Percentiles rank a stretch among this genome's conserved stretches.
Conservation (phyloP, 1,140 invertebrate species). For the Ostrea denselamellosa region DNA sequence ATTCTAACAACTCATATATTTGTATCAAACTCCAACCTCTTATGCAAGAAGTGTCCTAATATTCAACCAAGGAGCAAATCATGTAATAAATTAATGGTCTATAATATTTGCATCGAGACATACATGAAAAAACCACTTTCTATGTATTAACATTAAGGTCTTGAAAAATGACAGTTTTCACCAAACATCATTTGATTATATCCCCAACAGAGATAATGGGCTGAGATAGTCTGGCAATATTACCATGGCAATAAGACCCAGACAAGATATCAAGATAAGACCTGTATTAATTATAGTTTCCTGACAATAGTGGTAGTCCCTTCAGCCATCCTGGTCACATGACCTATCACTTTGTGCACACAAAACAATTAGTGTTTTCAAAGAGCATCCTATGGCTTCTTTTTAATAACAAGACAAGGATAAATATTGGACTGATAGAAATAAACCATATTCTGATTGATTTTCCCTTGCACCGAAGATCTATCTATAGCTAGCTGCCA, state of each 20-base stretch:
- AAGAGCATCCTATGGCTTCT: neutral
- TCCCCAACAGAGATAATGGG: neutral
- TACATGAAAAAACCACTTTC: too few relatives aligned
- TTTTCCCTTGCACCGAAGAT: neutral
- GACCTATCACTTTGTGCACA: constrained; percentile 1
- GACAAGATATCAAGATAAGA: constrained; percentile 22
- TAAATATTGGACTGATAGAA: constrained; percentile 26
- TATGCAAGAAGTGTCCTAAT: too few relatives aligned
- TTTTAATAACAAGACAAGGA: constrained; percentile 30
- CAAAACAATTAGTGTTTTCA: constrained; percentile 7
- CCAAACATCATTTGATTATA: neutral
- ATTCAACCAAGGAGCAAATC: too few relatives aligned
- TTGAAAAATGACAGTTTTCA: too few relatives aligned
- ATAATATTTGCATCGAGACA: too few relatives aligned
- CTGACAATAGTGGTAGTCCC: neutral
- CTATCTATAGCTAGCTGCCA: constrained; percentile 25
- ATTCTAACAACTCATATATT: too few relatives aligned
- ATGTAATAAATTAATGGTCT: too few relatives aligned
- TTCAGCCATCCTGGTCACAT: constrained; percentile 9
- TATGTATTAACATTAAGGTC: too few relatives aligned
- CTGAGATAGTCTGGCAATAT: constrained; percentile 8
- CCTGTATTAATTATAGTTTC: constrained; percentile 12
- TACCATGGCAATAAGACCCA: constrained; percentile 34
- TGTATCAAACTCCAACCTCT: too few relatives aligned
- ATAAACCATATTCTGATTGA: constrained; percentile 25